Evolutionary conservation across 2,113 vertebrate species (phyloP), one percentile per base, ranked within the genome.

Genomic region (Grantiella picta): DNA sequence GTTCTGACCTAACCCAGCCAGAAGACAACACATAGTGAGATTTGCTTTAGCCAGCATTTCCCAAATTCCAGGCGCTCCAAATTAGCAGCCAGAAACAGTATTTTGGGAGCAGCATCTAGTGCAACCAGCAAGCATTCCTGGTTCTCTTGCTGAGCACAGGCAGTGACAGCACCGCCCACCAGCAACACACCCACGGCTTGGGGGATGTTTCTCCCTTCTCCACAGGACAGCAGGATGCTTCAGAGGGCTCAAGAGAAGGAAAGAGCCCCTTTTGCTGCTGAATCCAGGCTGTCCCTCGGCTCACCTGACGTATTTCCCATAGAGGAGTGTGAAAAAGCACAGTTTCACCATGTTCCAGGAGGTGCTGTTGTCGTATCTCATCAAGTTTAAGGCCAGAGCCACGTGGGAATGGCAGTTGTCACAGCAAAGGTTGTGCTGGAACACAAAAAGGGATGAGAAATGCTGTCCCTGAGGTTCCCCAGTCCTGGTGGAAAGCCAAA

Each of bases 341-440:
- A 99, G 98, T 4, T 99, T 99, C 90, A 99, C 98, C 99, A 99
- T 99, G 97, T 99, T 99, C 99, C 99, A 99, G 35, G 98, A 99
- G 23, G 98, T 98, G 98, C 99, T 98, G 97, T 99, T 99, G 86
- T 99, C 98, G 0, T 99, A 99, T 27, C 97, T 98, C 99, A 99
- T 99, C 53, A 99, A 95, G 95, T 99, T 99, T 93, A 99, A 98
- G 73, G 99, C 99, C 98, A 99, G 97, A 24, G 99, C 99, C 35
- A 99, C 99, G 0, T 99, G 99, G 20, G 99, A 99, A 96, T 99
- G 99, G 96, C 99, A 99, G 97, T 99, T 99, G 96, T 99, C 99
- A 83, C 99, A 99, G 98, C 99, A 99, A 63, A 99, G 98, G 91
- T 99, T 99, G 97, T 99, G 99, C 99, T 99, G 77, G 75, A 82